Evolutionary conservation across 2,888 invertebrate species (phyloP).

Genomic region (Sinopyrophorus schimmeli): DNA sequence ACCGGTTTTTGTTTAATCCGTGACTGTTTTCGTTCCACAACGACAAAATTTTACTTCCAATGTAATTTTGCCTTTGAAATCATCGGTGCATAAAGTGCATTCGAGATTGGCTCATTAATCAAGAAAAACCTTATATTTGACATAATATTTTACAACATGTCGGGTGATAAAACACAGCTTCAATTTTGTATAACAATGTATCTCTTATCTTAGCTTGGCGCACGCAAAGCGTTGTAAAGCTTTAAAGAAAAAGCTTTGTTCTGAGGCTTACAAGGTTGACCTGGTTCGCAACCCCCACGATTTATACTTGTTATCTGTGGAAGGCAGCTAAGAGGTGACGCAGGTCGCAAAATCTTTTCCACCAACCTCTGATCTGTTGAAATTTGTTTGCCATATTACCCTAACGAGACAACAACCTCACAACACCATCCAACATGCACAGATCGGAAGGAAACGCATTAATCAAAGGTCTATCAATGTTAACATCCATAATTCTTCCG

Average conservation of each 20-base stretch:
- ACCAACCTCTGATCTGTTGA: conserved; percentile 9
- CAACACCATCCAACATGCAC: too few species aligned
- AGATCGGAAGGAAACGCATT: too few species aligned
- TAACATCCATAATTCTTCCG: too few species aligned
- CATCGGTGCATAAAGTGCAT: conserved; percentile 10
- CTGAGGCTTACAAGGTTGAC: conserved; percentile 26
- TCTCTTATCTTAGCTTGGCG: conserved; percentile 21
- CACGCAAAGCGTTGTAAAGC: conserved; percentile 19
- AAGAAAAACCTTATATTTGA: conserved; percentile 8
- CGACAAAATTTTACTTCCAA: too few species aligned
- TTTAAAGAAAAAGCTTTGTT: conserved; percentile 22
- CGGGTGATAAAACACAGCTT: conserved; percentile 19
- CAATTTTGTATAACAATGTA: conserved; percentile 21
- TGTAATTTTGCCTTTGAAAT: too few species aligned
- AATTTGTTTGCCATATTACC: conserved; percentile 7
- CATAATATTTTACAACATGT: conserved; percentile 12
- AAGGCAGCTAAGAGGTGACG: conserved; percentile 21
- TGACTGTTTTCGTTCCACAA: too few species aligned
- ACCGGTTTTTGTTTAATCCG: too few species aligned
- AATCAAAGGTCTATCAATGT: too few species aligned
- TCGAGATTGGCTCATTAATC: conserved; percentile 1
- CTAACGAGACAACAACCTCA: conserved; percentile 2
- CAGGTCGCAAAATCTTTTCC: conserved; percentile 10
- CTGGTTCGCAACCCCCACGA: conserved; percentile 22
- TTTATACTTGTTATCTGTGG: conserved; percentile 32